A percentile compares a stretch with the other conserved stretches of the same genome.
Conservation (phyloP, 2,113 vertebrate genomes). For the Mobula birostris region DNA sequence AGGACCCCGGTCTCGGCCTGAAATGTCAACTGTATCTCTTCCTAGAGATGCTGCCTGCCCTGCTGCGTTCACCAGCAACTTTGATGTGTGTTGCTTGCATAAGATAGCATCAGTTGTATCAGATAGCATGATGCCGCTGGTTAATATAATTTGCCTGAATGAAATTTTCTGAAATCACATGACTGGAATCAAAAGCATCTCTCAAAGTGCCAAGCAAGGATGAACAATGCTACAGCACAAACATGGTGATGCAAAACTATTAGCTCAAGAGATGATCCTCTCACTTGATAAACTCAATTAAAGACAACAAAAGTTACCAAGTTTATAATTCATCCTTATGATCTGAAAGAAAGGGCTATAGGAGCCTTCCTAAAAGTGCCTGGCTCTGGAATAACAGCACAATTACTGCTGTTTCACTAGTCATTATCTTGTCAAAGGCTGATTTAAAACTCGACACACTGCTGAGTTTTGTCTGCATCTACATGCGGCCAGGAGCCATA, state of each 20-base stretch:
- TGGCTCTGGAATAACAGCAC: not conserved
- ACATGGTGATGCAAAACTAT: not conserved
- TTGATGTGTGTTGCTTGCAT: no score
- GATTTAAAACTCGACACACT: slow-evolving; percentile 30
- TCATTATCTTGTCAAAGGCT: slow-evolving; percentile 37
- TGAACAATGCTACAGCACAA: not conserved
- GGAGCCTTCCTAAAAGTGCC: not conserved
- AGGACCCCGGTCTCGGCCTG: no score
- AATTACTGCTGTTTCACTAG: slow-evolving; percentile 15
- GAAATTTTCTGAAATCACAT: not conserved
- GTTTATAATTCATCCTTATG: not conserved
- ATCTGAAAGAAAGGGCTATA: slow-evolving; percentile 5
- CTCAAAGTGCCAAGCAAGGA: not conserved
- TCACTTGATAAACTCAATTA: slow-evolving; percentile 6
- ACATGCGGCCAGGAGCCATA: not conserved
- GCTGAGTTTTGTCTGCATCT: slow-evolving; percentile 10
- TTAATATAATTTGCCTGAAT: not conserved
- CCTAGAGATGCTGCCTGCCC: no score
- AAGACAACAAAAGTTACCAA: not conserved
- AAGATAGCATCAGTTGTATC: not conserved
- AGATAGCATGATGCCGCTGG: not conserved
- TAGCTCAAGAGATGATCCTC: not conserved
- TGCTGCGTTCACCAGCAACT: no score
- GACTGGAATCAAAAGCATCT: slow-evolving; percentile 15
- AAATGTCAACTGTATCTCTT: no score